phyloP scores from a whole-genome alignment of 2,888 invertebrate genomes.

The Neoaliturus tenellus region DNA sequence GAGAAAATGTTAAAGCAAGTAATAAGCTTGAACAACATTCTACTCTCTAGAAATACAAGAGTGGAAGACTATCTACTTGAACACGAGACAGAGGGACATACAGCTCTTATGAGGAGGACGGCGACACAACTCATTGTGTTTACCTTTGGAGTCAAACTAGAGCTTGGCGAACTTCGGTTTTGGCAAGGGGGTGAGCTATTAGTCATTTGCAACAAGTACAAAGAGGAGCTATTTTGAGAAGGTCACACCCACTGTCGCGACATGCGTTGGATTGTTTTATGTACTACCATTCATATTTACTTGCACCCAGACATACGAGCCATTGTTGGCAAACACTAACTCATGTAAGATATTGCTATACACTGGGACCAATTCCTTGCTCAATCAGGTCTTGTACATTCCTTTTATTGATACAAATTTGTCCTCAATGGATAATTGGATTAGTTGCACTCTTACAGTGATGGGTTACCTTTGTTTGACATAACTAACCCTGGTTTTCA shows the following conservation, averaged over 20 bases:
- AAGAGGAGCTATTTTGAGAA: neutral
- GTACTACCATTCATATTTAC: neutral
- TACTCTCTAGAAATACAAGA: neutral
- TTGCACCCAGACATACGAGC: too few relatives aligned
- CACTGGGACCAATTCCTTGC: too few relatives aligned
- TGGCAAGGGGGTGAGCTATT: neutral
- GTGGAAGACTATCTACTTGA: neutral
- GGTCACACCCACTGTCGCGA: neutral
- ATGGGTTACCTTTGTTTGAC: too few relatives aligned
- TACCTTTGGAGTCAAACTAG: neutral
- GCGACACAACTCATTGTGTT: constrained; percentile 18
- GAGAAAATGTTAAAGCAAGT: neutral
- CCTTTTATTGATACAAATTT: too few relatives aligned
- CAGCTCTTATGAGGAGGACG: neutral
- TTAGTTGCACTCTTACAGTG: too few relatives aligned
- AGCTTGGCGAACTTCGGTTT: neutral
- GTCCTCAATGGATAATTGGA: too few relatives aligned
- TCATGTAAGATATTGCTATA: too few relatives aligned
- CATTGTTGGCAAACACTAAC: too few relatives aligned
- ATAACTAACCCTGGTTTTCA: too few relatives aligned
- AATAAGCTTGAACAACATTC: neutral
- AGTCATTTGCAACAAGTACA: constrained; percentile 31
- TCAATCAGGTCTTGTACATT: too few relatives aligned
- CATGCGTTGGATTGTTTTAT: neutral
- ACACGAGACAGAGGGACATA: neutral